Percentiles rank a stretch among this genome's conserved stretches.
These are phyloP conservation scores for Pelagia noctiluca DNA, from an alignment of 30 jellyfish, hydroid and myxozoan species.

Conservation along the genomic window DNA sequence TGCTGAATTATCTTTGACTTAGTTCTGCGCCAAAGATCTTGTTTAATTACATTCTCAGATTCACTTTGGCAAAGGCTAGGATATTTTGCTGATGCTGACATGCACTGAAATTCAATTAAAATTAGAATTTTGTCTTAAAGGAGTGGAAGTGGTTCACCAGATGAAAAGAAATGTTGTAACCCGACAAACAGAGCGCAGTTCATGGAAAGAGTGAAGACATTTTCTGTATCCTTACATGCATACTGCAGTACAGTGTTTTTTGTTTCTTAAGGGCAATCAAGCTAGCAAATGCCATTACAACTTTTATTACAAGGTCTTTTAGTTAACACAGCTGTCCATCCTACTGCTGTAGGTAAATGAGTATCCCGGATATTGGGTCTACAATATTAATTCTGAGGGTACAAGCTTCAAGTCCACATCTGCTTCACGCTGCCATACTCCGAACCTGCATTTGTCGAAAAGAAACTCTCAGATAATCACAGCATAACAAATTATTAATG, in stretches of 20 bases:
- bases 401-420: too few relatives aligned
- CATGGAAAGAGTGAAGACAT: slow-evolving; percentile 94
- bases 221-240: slow-evolving; percentile 78
- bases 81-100: not conserved
- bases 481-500: too few relatives aligned
- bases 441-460: too few relatives aligned
- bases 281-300: not conserved
- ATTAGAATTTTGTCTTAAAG: not conserved
- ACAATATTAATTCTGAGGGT: too few relatives aligned
- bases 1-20: too few relatives aligned
- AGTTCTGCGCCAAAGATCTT: too few relatives aligned
- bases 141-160: slow-evolving; percentile 15
- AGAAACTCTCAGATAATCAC: too few relatives aligned
- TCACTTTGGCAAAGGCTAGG: not conserved
- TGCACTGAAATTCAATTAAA: not conserved
- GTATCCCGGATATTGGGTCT: not conserved
- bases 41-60: too few relatives aligned
- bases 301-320: not conserved
- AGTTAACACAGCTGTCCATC: not conserved
- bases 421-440: too few relatives aligned
- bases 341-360: not conserved
- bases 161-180: slow-evolving; percentile 56
- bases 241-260: not conserved
- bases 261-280: not conserved
- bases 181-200: slow-evolving; percentile 84